A percentile compares a stretch with the other conserved stretches of the same genome.
Evolutionary conservation across 2,113 vertebrate genomes (phyloP).

Genomic region (Nansenia antarctica): DNA sequence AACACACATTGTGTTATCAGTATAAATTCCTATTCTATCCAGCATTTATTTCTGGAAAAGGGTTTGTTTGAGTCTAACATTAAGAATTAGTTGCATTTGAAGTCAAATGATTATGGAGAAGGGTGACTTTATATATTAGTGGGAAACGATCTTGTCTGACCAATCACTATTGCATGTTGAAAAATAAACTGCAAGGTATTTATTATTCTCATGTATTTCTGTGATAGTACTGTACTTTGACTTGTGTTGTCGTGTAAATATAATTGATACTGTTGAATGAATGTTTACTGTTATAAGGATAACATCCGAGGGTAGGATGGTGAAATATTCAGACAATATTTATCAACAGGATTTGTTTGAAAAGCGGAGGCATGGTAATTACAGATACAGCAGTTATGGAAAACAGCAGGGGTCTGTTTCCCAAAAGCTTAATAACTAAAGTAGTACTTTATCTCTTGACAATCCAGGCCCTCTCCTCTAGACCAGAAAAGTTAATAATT

Average conservation of each 20-base stretch:
- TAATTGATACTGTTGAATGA: neutral
- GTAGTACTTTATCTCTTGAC: too few species aligned
- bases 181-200: constrained; percentile 20
- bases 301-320: neutral
- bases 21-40: constrained; percentile 44
- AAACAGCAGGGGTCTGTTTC: too few species aligned
- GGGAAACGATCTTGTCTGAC: constrained; percentile 55
- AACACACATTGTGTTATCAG: constrained; percentile 52
- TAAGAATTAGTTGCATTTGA: constrained; percentile 6
- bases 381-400: too few species aligned
- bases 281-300: neutral
- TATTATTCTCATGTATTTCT: constrained; percentile 25
- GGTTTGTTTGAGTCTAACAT: constrained; percentile 30
- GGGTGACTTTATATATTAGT: constrained; percentile 22
- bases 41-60: constrained; percentile 23
- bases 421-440: too few species aligned
- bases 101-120: constrained; percentile 21
- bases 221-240: constrained; percentile 21
- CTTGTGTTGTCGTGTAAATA: constrained; percentile 48
- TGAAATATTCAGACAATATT: too few species aligned
- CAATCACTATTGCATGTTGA: constrained; percentile 49
- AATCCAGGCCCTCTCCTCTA: too few species aligned
- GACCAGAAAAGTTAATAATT: too few species aligned
- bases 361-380: too few species aligned
- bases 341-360: too few species aligned